phyloP scores from a whole-genome alignment of 2,888 invertebrate genomes.

The Spialia ferax region DNA sequence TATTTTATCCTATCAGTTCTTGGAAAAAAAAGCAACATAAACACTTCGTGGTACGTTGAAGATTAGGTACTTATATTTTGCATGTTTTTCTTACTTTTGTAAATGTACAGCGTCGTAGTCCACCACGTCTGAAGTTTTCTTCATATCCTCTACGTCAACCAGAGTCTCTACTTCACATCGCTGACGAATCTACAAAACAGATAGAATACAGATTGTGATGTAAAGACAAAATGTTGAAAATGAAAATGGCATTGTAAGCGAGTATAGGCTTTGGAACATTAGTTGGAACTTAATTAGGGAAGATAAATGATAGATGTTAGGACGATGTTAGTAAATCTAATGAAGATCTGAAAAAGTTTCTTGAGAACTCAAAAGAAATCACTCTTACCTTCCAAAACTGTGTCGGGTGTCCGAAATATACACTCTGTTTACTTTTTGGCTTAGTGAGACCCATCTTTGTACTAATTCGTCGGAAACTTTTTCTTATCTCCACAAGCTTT shows the following conservation, averaged over 20 bases:
- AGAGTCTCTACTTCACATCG: conserved; percentile 58
- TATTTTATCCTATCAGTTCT: no score
- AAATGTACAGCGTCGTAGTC: conserved; percentile 70
- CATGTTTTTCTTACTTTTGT: conserved; percentile 61
- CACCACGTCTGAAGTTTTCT: conserved; percentile 66
- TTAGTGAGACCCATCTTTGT: conserved; percentile 51
- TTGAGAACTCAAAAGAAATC: background rate
- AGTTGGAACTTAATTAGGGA: no score
- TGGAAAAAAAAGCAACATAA: no score
- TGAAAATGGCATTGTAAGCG: no score
- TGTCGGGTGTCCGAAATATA: conserved; percentile 71
- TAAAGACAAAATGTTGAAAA: no score
- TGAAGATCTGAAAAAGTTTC: no score
- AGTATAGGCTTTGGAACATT: no score
- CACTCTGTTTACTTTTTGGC: conserved; percentile 50
- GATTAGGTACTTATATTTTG: no score
- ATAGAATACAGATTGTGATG: no score
- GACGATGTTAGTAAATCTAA: no score
- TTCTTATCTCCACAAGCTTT: background rate
- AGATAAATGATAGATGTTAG: no score
- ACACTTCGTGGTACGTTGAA: no score
- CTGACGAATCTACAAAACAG: conserved; percentile 46
- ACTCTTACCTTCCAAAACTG: conserved; percentile 68
- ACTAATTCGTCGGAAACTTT: background rate
- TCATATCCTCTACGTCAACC: conserved; percentile 66